Conservation (phyloP, 2,888 invertebrate genomes). For the Drosophila siamana region DNA sequence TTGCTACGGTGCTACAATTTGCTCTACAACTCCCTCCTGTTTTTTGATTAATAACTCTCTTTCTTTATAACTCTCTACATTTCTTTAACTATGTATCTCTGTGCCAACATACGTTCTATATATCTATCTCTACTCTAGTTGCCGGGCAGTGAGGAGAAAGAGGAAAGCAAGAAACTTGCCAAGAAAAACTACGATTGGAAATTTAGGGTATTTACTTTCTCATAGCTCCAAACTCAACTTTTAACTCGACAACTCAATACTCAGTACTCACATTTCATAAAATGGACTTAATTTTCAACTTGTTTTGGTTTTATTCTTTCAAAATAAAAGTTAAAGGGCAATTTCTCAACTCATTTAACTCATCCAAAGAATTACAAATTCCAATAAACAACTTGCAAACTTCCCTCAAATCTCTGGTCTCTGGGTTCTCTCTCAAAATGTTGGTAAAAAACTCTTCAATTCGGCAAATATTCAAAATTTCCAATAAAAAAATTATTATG, state of each 20-base stretch:
- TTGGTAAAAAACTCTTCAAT: conserved; percentile 27
- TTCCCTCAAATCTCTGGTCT: conserved; percentile 22
- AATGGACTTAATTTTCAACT: conserved; percentile 25
- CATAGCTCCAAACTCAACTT: conserved; percentile 31
- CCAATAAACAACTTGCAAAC: conserved; percentile 34
- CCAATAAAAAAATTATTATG: background rate
- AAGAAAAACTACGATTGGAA: conserved; percentile 87
- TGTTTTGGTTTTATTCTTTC: conserved; percentile 25
- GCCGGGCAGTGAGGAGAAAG: conserved; percentile 85
- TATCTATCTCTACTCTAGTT: conserved; percentile 68
- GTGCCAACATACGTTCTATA: conserved; percentile 28
- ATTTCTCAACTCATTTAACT: conserved; percentile 22
- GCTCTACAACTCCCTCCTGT: conserved; percentile 7
- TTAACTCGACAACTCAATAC: conserved; percentile 3
- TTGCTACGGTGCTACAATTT: conserved; percentile 15
- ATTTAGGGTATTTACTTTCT: conserved; percentile 86
- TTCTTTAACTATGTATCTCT: conserved; percentile 36
- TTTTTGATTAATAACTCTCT: conserved; percentile 17
- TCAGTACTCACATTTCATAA: conserved; percentile 8
- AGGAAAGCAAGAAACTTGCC: conserved; percentile 82
- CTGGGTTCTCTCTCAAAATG: conserved; percentile 33
- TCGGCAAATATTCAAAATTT: conserved; percentile 20
- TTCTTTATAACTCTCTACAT: conserved; percentile 22
- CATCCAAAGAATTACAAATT: conserved; percentile 15
- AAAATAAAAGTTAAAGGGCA: conserved; percentile 7